Evolutionary conservation across 1,140 invertebrate species (phyloP), one percentile per base, ranked within the genome.

Genomic region (Ruditapes philippinarum): DNA sequence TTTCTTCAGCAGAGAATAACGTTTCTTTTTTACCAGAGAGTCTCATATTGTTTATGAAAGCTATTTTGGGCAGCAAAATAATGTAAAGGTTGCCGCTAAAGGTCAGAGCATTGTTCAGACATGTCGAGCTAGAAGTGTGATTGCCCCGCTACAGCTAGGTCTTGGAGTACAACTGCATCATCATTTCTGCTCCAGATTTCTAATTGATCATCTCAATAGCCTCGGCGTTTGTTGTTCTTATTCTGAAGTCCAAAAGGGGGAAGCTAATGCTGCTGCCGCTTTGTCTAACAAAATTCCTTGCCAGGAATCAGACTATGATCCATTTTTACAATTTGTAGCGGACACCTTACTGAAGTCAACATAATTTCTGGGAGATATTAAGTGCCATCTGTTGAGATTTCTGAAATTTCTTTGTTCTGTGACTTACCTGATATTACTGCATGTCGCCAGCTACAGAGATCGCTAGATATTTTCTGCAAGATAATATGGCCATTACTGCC

Each of bases 331-430:
- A 54, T 91, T 60, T 76, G 74, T 74, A 9, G 90, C 87, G 0
- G 90, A 92, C 74, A 92, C 89, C 62, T 82, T 92, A 19, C 88
- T 91, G 54, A 88, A 92, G 36, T 90, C 89, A 40, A 78, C 88
- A 31, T 36, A 40, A n/a, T 88, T 87, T n/a, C 33, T 92, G 28
- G 88, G 88, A 82, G 90, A 89, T 60, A 73, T 82, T 40, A 93
- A 91, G 1, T 93, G 93, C 62, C 93, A 94, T 89, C 90, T 89
- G 0, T 94, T 94, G 94, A 93, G 93, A 3, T 92, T 93, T 19
- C 92, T 94, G 14, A 88, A 89, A 28, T 80, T 70, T 62, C 22
- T 70, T 12, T 89, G 85, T 9, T 86, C 88, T 25, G 91, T 79
- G 22, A 38, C 62, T 38, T 25, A n/a, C 33, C 9, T 33, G 22